These are phyloP conservation scores for Panagrolaimus sp. DNA, from an alignment of 1,140 invertebrate species.

Conservation along the genomic window DNA sequence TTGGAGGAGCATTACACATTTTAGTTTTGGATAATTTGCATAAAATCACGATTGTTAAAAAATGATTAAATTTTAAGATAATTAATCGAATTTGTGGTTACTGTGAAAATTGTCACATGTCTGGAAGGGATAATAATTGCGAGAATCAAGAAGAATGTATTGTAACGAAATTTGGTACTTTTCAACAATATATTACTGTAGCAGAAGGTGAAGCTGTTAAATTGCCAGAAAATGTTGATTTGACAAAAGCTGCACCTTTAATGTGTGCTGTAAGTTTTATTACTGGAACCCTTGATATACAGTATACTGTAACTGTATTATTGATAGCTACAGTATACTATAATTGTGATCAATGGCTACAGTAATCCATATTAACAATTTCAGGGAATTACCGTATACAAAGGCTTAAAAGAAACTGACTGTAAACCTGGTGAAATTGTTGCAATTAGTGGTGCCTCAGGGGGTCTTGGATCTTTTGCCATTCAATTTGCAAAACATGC, in stretches of 20 bases:
- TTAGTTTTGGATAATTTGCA: too few species aligned
- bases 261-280: slow-evolving; percentile 30
- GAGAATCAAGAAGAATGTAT: slow-evolving; percentile 19
- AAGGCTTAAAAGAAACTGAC: slow-evolving; percentile 29
- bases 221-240: slow-evolving; percentile 24
- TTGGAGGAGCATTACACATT: too few species aligned
- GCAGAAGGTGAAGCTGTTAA: slow-evolving; percentile 24
- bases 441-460: slow-evolving; percentile 34
- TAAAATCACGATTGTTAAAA: too few species aligned
- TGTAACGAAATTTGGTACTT: slow-evolving; percentile 30
- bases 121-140: slow-evolving; percentile 20
- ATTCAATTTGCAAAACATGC: slow-evolving; percentile 41
- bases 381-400: slow-evolving; percentile 35
- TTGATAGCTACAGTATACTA: too few species aligned
- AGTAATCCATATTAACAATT: not conserved
- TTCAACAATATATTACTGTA: slow-evolving; percentile 34
- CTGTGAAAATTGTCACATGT: slow-evolving; percentile 21
- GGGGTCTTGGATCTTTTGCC: slow-evolving; percentile 33
- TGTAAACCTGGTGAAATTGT: slow-evolving; percentile 30
- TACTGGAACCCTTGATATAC: too few species aligned
- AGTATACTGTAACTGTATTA: too few species aligned
- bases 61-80: slow-evolving; percentile 17
- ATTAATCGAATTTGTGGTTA: slow-evolving; percentile 22
- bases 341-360: not conserved
- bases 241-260: slow-evolving; percentile 30